Percentiles rank a stretch among this genome's conserved stretches.
Evolutionary conservation across 2,888 invertebrate species (phyloP).

Genomic region (Keiferia lycopersicella): DNA sequence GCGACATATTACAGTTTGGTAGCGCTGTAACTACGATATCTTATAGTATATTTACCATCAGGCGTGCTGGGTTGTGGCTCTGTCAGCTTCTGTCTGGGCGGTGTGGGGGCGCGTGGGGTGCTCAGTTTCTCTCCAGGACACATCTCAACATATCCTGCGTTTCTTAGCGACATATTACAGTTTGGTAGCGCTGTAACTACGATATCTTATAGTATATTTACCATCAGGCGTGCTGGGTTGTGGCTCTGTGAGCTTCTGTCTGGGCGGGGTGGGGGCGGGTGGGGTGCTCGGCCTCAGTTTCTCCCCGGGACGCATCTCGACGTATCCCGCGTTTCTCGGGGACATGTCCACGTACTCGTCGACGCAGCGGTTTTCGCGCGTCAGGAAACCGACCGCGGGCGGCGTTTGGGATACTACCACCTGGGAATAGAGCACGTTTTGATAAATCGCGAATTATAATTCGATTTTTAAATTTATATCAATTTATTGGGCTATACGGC

Average conservation of each 20-base stretch:
- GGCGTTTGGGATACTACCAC: conserved; percentile 55
- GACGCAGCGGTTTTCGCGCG: conserved; percentile 41
- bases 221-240: conserved; percentile 10
- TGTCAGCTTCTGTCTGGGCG: too few relatives aligned
- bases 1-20: too few relatives aligned
- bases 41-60: too few relatives aligned
- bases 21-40: too few relatives aligned
- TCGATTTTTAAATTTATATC: too few relatives aligned
- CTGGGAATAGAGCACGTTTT: conserved; percentile 32
- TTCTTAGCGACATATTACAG: too few relatives aligned
- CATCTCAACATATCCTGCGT: too few relatives aligned
- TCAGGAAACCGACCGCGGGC: conserved; percentile 50
- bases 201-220: background rate
- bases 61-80: too few relatives aligned
- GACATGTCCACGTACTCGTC: conserved; percentile 79
- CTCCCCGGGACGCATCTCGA: conserved; percentile 81
- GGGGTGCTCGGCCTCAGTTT: conserved; percentile 58
- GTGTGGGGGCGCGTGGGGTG: too few relatives aligned
- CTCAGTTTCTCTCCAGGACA: too few relatives aligned
- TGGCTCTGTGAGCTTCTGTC: background rate
- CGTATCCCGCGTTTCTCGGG: conserved; percentile 77
- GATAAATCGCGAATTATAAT: background rate
- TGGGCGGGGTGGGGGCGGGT: conserved; percentile 20
- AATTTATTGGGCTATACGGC: too few relatives aligned
- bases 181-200: too few relatives aligned